phyloP scores from a whole-genome alignment of 2,113 vertebrate species.

The Cololabis saira region DNA sequence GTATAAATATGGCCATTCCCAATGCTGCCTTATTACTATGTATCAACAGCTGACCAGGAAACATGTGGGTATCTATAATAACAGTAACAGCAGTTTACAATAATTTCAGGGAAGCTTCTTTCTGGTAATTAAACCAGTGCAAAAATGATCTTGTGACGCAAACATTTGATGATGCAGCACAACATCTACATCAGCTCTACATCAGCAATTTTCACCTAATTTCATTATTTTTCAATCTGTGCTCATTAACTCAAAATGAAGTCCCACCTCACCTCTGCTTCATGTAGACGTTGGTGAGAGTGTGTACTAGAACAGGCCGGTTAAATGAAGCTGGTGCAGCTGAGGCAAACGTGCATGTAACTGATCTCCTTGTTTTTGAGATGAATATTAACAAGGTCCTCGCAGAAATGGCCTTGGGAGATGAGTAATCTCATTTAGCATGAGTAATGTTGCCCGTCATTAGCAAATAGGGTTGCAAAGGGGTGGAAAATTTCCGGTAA shows the following conservation, averaged over 20 bases:
- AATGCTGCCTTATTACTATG: too few relatives aligned
- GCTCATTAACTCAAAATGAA: conserved; percentile 38
- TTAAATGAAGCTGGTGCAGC: neutral
- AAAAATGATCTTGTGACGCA: conserved; percentile 33
- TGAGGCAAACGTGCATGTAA: neutral
- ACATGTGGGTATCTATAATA: too few relatives aligned
- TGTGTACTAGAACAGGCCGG: conserved; percentile 7
- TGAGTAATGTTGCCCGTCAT: conserved; percentile 77
- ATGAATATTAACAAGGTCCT: conserved; percentile 70
- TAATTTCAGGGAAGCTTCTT: conserved; percentile 5
- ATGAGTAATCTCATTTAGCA: conserved; percentile 70
- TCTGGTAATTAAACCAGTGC: neutral
- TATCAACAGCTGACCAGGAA: too few relatives aligned
- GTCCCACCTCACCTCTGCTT: conserved; percentile 15
- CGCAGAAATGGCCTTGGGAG: conserved; percentile 63
- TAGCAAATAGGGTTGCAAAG: too few relatives aligned
- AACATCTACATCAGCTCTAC: conserved; percentile 18
- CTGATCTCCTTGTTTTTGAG: conserved; percentile 34
- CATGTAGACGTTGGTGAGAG: conserved; percentile 5
- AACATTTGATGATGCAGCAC: conserved; percentile 26
- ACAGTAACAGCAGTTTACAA: neutral
- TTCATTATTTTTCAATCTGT: conserved; percentile 30
- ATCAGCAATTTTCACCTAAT: conserved; percentile 42
- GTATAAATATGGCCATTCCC: too few relatives aligned
- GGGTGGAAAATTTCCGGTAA: too few relatives aligned